Conservation (phyloP, 2,113 vertebrate species). For the Scomber scombrus region DNA sequence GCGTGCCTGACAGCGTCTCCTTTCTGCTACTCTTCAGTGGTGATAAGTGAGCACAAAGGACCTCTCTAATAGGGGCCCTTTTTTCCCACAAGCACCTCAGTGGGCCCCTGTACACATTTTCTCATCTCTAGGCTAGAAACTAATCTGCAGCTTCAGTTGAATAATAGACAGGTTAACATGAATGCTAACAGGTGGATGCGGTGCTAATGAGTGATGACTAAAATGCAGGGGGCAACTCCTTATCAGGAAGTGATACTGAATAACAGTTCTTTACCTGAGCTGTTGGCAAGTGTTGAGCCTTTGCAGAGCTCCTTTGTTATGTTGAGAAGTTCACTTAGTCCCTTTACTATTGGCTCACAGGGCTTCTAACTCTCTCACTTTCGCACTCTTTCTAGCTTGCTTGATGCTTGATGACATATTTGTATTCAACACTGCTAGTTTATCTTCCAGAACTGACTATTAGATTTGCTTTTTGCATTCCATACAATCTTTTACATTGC, state of each 20-base stretch:
- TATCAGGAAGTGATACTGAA: slow-evolving; percentile 13
- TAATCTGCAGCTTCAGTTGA: slow-evolving; percentile 54
- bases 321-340: slow-evolving; percentile 29
- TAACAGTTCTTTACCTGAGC: slow-evolving; percentile 37
- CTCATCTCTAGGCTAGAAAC: slow-evolving; percentile 39
- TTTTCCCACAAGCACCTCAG: slow-evolving; percentile 68
- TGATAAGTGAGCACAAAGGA: slow-evolving; percentile 71
- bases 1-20: slow-evolving; percentile 67
- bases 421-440: slow-evolving; percentile 30
- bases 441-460: slow-evolving; percentile 44
- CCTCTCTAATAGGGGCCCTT: slow-evolving; percentile 58
- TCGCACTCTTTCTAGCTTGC: neutral
- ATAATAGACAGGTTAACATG: slow-evolving; percentile 55
- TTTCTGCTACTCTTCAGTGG: slow-evolving; percentile 68
- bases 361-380: neutral
- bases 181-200: slow-evolving; percentile 53
- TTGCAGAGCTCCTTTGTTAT: slow-evolving; percentile 34
- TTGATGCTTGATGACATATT: slow-evolving; percentile 47
- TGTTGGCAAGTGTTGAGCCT: slow-evolving; percentile 9
- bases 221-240: slow-evolving; percentile 25
- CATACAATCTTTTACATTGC: slow-evolving; percentile 8
- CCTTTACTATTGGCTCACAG: slow-evolving; percentile 38
- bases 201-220: slow-evolving; percentile 47
- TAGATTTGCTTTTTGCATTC: slow-evolving; percentile 27
- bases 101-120: slow-evolving; percentile 39